Base-by-base conservation (phyloP, 2,888 invertebrate genomes). In the Mechanitis messenoides region DNA sequence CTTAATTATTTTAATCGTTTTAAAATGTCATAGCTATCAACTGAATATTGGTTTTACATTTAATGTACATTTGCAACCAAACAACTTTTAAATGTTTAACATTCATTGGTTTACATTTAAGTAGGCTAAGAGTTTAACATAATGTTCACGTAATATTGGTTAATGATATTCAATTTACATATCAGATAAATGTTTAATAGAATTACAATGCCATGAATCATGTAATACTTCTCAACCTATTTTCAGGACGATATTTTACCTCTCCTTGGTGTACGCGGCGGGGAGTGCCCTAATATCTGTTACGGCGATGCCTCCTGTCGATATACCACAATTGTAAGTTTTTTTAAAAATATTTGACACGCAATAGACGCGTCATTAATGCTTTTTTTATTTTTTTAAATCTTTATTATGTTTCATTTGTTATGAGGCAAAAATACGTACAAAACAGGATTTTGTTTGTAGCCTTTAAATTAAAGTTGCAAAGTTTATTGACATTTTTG, bases 251-350 rank as follows among this genome's bases (percentile, higher is more conserved):
- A 98, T 99, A 70, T 85, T 98, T 45, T 97, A 95, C 82, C 85
- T 98, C 28, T 98, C 98, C 3, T 85, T 97, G 50, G 91, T 99
- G 31, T 98, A 98, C 78, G 94, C 95, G 0, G 59, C 92, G 4
- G 98, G 98, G n/a, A 96, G 95, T 72, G 81, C 95, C 9, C 81
- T 97, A 6, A 91, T 98, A 69, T 92, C 98, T 0, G 67, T 93
- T 3, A 92, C 94, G 1, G 93, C 95, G 0, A 91, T 94, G 68
- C 93, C 93, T 1, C 85, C 91, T 0, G 71, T 93, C 3, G 76
- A 85, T n/a, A 79, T 95, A 61, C 94, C 95, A 0, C 78, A 86
- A 61, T 72, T 85, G 92, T 92, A 73, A 87, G 85, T 85, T 75
- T 20, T 20, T 20, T 20, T 20, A 1, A 20, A 20, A 61, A 46